Conservation (phyloP, 2,113 vertebrate species). For the Amphiprion percula region DNA sequence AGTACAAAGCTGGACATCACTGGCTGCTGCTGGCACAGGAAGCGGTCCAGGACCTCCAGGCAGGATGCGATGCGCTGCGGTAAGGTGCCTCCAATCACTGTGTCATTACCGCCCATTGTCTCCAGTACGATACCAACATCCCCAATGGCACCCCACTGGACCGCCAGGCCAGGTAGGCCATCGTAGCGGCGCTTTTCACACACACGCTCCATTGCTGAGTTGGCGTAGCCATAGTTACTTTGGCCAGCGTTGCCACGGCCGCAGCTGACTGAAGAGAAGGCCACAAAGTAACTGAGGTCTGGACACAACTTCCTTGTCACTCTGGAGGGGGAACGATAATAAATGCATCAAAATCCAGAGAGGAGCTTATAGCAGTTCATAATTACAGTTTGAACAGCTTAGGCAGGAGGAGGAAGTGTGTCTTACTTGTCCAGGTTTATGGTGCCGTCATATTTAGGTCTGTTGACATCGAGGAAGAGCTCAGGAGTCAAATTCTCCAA, state of each 20-base stretch:
- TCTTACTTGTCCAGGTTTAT: conserved; percentile 91
- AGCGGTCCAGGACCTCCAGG: conserved; percentile 92
- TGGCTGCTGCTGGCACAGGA: conserved; percentile 88
- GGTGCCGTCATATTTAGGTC: conserved; percentile 92
- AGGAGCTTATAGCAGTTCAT: not conserved
- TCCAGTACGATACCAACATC: conserved; percentile 94
- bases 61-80: conserved; percentile 94
- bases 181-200: conserved; percentile 91
- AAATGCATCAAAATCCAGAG: not conserved
- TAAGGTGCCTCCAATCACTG: conserved; percentile 90
- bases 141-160: conserved; percentile 97
- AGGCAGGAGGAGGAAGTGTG: too few species aligned
- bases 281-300: conserved; percentile 93
- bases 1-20: conserved; percentile 96
- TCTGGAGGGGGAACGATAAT: conserved; percentile 56
- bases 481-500: conserved; percentile 93
- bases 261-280: conserved; percentile 96
- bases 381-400: not conserved
- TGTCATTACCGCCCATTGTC: conserved; percentile 87
- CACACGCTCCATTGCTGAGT: conserved; percentile 97
- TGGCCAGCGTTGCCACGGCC: conserved; percentile 95
- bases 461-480: conserved; percentile 90
- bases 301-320: conserved; percentile 90
- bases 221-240: conserved; percentile 96
- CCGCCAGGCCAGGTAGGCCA: conserved; percentile 90